Evolutionary conservation across 2,888 invertebrate genomes (phyloP).

Genomic region (Rhingia rostrata): DNA sequence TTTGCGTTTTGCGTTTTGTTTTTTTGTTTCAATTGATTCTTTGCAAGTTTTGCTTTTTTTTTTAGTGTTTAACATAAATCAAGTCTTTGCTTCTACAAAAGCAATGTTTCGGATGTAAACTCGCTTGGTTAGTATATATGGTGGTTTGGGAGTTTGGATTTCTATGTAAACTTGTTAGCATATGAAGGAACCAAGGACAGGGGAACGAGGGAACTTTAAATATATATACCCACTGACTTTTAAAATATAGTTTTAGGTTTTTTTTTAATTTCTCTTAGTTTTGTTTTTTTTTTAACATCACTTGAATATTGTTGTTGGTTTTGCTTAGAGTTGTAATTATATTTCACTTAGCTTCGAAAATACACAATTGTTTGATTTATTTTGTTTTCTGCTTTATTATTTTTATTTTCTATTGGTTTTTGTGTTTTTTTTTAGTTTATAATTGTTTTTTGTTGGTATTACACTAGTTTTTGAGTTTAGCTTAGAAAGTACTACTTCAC

Average conservation of each 20-base stretch:
- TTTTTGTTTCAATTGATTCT: background rate
- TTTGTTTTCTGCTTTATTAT: conserved; percentile 13
- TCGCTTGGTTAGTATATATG: conserved; percentile 15
- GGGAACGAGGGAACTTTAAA: background rate
- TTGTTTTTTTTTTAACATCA: conserved; percentile 30
- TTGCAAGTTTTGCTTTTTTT: background rate
- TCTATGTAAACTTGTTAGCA: conserved; percentile 16
- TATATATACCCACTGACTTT: conserved; percentile 44
- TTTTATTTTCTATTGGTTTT: conserved; percentile 39
- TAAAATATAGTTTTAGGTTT: conserved; percentile 22
- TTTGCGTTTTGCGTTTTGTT: conserved; percentile 1
- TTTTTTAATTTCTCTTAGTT: conserved; percentile 4
- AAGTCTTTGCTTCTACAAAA: conserved; percentile 40
- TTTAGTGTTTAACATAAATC: conserved; percentile 19
- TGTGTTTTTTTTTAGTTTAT: conserved; percentile 39
- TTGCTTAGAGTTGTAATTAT: conserved; percentile 50
- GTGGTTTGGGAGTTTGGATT: conserved; percentile 3
- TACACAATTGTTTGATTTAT: conserved; percentile 35
- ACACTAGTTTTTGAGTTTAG: conserved; percentile 75
- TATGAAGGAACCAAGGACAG: conserved; percentile 5
- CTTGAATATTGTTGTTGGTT: conserved; percentile 35
- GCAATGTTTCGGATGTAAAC: conserved; percentile 21
- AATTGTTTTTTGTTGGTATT: conserved; percentile 63
- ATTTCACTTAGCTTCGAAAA: conserved; percentile 64
- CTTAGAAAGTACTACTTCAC: conserved; percentile 88